Evolutionary conservation across 2,888 invertebrate genomes (phyloP), one percentile per base, ranked within the genome.

Genomic region (Seira musarum): DNA sequence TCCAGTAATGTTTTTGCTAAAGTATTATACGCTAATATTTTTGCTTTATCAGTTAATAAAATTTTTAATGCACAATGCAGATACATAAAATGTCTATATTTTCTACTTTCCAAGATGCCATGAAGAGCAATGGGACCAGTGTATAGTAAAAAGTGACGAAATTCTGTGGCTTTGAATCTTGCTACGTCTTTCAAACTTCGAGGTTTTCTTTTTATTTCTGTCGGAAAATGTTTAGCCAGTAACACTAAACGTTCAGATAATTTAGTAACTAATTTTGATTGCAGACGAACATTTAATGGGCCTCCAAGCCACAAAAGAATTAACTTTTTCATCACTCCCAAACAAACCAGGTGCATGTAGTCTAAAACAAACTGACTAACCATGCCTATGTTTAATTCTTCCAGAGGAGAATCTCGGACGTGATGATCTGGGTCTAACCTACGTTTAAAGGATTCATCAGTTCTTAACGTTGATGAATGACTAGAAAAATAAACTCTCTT

Each of bases 111-210:
- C 2, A 57, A 21, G 30, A 19, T 22, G 5, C 17, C 17, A 19
- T 8, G 5, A 5, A 70, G 17, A 13, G 21, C 68, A 19, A 68
- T n/a, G 3, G 49, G 68, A 1, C 60, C 70, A 24, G 57, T 57
- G 21, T 57, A 46, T 21, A 68, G 22, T 6, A 87, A 25, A 80
- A 87, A 84, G 17, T 73, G 79, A 10, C 86, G 35, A 70, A 85
- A 87, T 78, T 87, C 87, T 3, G 85, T 85, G 19, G 87, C 87
- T 72, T 87, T 87, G 80, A 82, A 87, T 13, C 84, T 61, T 1
- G 85, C 82, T 1, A 86, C 21, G 40, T 87, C 83, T 67, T 22
- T 67, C 0, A 87, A 40, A 8, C 82, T 21, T 30, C 87, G 67
- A 3, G 84, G 85, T 76, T 85, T 87, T 61, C 87, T 69, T 1